Base-by-base conservation (phyloP, 2,113 vertebrate species). In the Castor canadensis region DNA sequence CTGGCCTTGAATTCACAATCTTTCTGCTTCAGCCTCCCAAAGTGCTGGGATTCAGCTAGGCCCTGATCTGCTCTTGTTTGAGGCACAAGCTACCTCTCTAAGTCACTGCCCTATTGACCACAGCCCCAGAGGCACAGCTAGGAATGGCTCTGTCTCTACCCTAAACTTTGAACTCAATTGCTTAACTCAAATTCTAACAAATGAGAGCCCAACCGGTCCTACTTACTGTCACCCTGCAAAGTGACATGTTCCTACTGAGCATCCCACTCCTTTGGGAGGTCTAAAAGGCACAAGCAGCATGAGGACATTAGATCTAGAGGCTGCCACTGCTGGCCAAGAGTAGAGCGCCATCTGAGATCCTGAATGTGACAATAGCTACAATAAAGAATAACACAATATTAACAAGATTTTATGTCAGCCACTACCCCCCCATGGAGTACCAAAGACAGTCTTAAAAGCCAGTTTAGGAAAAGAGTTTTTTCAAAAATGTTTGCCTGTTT, bases 131-230 rank as follows among this genome's bases (percentile, higher is more conserved):
- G 32, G 40, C 38, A 56, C 54, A 10, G 0, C 71, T 28, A 71
- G 52, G 26, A 91, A 76, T 76, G 43, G 49, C 20, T 82, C 28
- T 72, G 40, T 67, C 38, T 73, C 56, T 35, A 64, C 38, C 22
- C 76, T 83, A 73, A 95, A 75, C 69, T 77, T 72, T 89, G 83
- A 91, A 93, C 93, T 94, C 66, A 71, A 4, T 2, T 81, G 45
- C 71, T 87, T 54, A 91, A 94, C 76, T 58, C 64, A 17, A 67
- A 89, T 60, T 71, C 77, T 67, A 72, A 83, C 40, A 84, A 52
- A 64, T 32, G 26, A 56, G 64, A 82, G 45, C 56, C 43, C n/a
- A 58, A 32, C 5, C 32, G 52, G 52, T 58, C 26, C 62, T 28
- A 40, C 13, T 56, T 20, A n/a, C 43, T 47, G 43, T 66, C 24